Percentiles rank a stretch among this genome's conserved stretches.
These are phyloP conservation scores for Drosophila ogumai DNA, from an alignment of 1,140 invertebrate genomes.

Conservation along the genomic window DNA sequence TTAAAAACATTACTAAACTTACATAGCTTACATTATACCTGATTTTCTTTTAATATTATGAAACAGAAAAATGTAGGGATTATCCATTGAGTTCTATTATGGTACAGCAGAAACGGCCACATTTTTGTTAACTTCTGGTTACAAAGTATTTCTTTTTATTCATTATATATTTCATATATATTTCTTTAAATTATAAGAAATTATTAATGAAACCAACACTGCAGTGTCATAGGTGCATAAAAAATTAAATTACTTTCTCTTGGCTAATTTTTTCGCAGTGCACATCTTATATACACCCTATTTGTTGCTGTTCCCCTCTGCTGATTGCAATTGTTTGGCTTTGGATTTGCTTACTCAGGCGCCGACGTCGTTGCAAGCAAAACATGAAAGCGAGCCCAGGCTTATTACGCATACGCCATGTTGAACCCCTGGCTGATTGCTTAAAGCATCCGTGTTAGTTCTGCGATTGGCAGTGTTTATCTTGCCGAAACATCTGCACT, in stretches of 20 bases:
- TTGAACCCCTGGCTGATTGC: slow-evolving; percentile 10
- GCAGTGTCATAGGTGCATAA: no score
- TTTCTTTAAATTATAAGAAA: no score
- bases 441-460: slow-evolving; percentile 6
- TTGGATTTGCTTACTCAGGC: not conserved
- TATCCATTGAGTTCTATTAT: no score
- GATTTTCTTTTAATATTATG: not conserved
- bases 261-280: no score
- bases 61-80: no score
- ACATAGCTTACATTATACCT: not conserved
- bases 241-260: no score
- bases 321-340: slow-evolving; percentile 41
- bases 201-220: no score
- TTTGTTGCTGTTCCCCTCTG: not conserved
- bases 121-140: no score
- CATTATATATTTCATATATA: no score
- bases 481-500: slow-evolving; percentile 19
- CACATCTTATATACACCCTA: not conserved
- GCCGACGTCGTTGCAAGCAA: not conserved
- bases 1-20: not conserved
- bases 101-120: no score
- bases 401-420: slow-evolving; percentile 27
- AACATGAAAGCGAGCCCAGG: not conserved
- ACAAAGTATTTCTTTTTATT: no score
- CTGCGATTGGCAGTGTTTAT: slow-evolving; percentile 1